Evolutionary conservation across 2,113 vertebrate species (phyloP).

Genomic region (Heterochromis multidens): DNA sequence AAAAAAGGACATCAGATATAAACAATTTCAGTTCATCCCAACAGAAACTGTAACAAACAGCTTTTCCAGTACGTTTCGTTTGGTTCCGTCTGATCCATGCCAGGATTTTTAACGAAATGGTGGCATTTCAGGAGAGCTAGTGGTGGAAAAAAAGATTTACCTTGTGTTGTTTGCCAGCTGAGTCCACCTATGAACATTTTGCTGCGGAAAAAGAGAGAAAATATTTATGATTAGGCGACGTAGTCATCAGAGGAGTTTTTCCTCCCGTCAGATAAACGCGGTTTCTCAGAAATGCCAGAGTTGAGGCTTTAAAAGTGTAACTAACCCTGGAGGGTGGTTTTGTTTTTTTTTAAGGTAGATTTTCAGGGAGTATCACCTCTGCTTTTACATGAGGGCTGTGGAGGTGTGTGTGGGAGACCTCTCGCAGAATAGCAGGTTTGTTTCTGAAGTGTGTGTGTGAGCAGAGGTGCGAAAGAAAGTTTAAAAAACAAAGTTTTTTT

Average conservation of each 20-base stretch:
- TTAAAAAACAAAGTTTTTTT: slow-evolving; percentile 22
- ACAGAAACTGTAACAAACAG: neutral
- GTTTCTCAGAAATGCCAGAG: neutral
- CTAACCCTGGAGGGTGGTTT: neutral
- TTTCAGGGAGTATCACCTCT: slow-evolving; percentile 13
- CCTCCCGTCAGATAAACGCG: neutral
- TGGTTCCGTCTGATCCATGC: neutral
- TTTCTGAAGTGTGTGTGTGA: slow-evolving; percentile 7
- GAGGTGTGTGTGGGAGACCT: slow-evolving; percentile 20
- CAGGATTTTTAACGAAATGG: slow-evolving; percentile 6
- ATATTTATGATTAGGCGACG: slow-evolving; percentile 1
- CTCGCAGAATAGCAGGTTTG: slow-evolving; percentile 26
- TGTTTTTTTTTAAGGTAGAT: neutral
- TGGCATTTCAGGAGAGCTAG: slow-evolving; percentile 5
- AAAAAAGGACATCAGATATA: neutral
- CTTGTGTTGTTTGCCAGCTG: slow-evolving; percentile 97
- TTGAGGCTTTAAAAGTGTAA: neutral
- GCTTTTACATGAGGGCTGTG: slow-evolving; percentile 18
- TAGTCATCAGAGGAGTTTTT: neutral
- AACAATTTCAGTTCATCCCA: neutral
- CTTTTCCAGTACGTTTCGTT: neutral
- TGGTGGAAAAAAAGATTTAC: slow-evolving; percentile 73
- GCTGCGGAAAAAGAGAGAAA: slow-evolving; percentile 70
- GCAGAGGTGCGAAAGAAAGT: neutral
- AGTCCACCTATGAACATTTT: slow-evolving; percentile 98